These are phyloP conservation scores for Danio jaintianensis DNA, from an alignment of 2,797 vertebrate genomes.

Conservation along the genomic window DNA sequence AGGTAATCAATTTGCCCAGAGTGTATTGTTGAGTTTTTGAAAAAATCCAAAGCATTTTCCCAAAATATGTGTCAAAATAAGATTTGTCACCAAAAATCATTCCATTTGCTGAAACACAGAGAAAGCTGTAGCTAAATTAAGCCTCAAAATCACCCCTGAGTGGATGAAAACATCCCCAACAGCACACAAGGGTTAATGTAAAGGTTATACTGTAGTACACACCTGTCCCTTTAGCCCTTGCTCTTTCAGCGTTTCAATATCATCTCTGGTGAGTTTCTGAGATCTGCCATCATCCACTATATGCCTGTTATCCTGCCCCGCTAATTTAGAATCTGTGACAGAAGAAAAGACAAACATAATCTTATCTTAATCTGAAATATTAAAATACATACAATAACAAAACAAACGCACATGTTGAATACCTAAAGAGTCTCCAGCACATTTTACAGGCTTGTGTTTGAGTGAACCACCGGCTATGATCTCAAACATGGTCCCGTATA, in stretches of 20 bases:
- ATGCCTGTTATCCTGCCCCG: constrained; percentile 95
- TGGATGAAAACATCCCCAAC: no score
- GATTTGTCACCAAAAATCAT: no score
- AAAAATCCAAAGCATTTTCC: no score
- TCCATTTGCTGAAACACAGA: no score
- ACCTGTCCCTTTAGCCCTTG: constrained; percentile 97
- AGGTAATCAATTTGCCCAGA: no score
- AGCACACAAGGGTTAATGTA: no score
- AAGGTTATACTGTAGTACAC: constrained; percentile 39
- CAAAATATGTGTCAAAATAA: no score
- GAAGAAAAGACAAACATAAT: not conserved
- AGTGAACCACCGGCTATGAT: constrained; percentile 85
- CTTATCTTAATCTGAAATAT: not conserved
- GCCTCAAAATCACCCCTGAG: no score
- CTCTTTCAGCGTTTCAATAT: constrained; percentile 97
- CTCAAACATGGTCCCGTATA: constrained; percentile 90
- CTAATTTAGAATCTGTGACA: constrained; percentile 86
- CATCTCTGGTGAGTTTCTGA: constrained; percentile 96
- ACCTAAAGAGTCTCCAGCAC: constrained; percentile 79
- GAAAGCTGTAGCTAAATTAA: no score
- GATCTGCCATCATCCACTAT: constrained; percentile 97
- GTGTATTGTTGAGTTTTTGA: no score
- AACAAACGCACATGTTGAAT: constrained; percentile 38
- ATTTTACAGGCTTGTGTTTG: constrained; percentile 77
- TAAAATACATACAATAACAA: not conserved